These are phyloP conservation scores for Hypocryptadius cinnamomeus DNA, from an alignment of 2,113 vertebrate species.

Conservation along the genomic window DNA sequence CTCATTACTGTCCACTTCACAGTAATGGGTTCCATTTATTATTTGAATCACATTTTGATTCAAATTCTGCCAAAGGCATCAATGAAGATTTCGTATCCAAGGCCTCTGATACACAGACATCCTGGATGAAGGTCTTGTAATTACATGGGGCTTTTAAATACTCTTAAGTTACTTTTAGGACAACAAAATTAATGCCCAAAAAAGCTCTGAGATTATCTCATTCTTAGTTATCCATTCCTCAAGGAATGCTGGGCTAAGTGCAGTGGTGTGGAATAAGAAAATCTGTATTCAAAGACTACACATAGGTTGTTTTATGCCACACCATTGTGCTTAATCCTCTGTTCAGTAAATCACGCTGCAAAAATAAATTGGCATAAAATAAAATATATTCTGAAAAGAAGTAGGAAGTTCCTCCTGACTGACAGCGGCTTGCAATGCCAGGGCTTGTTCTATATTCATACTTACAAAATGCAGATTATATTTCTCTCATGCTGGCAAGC, in stretches of 20 bases:
- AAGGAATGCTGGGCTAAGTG: background rate
- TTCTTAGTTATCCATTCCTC: background rate
- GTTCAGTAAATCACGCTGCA: background rate
- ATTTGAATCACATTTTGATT: background rate
- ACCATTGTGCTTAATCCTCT: background rate
- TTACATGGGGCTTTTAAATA: background rate
- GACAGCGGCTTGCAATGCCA: conserved; percentile 41
- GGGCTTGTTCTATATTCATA: conserved; percentile 55
- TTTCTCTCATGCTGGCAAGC: conserved; percentile 50
- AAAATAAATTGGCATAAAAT: conserved; percentile 42
- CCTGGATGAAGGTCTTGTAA: background rate
- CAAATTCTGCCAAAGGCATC: background rate
- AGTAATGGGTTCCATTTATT: background rate
- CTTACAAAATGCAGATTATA: conserved; percentile 54
- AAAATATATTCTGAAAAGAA: conserved; percentile 30
- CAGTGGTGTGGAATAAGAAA: background rate
- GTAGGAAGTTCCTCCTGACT: conserved; percentile 51
- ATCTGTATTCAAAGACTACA: background rate
- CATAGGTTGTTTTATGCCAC: background rate
- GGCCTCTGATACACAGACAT: background rate
- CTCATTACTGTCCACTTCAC: background rate
- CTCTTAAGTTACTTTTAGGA: background rate
- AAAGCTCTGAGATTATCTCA: background rate
- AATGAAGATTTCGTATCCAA: background rate
- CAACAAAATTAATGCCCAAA: background rate